Percentiles rank a stretch among this genome's conserved stretches.
Evolutionary conservation across 2,888 invertebrate genomes (phyloP).

Genomic region (Aricia artaxerxes): DNA sequence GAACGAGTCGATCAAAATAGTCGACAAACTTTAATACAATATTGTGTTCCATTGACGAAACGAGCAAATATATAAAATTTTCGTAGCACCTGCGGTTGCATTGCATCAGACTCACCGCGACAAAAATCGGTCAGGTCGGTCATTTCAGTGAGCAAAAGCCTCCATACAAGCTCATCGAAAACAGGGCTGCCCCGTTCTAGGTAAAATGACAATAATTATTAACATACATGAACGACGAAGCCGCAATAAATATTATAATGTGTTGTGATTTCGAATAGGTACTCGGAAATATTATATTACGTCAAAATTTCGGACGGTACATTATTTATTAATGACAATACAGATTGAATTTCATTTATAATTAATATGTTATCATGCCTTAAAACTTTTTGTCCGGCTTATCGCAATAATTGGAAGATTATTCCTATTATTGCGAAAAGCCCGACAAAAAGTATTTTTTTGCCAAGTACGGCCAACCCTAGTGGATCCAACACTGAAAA

Average conservation of each 20-base stretch:
- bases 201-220: not conserved
- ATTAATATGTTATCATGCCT: too few relatives aligned
- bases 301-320: too few relatives aligned
- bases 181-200: not conserved
- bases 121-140: slow-evolving; percentile 13
- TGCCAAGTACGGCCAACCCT: not conserved
- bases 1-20: not conserved
- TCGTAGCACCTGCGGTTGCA: not conserved
- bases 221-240: not conserved
- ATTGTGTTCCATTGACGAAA: not conserved
- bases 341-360: too few relatives aligned
- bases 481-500: not conserved
- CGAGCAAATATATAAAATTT: slow-evolving; percentile 9
- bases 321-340: too few relatives aligned
- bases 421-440: too few relatives aligned
- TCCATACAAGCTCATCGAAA: slow-evolving; percentile 7
- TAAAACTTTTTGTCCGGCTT: too few relatives aligned
- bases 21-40: not conserved
- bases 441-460: not conserved
- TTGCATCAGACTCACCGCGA: not conserved
- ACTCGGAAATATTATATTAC: too few relatives aligned
- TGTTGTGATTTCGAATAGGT: too few relatives aligned
- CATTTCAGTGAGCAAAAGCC: not conserved
- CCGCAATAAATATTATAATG: not conserved
- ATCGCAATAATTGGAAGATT: too few relatives aligned